Base-by-base conservation (phyloP, 2,797 vertebrate genomes). In the Clamator glandarius region DNA sequence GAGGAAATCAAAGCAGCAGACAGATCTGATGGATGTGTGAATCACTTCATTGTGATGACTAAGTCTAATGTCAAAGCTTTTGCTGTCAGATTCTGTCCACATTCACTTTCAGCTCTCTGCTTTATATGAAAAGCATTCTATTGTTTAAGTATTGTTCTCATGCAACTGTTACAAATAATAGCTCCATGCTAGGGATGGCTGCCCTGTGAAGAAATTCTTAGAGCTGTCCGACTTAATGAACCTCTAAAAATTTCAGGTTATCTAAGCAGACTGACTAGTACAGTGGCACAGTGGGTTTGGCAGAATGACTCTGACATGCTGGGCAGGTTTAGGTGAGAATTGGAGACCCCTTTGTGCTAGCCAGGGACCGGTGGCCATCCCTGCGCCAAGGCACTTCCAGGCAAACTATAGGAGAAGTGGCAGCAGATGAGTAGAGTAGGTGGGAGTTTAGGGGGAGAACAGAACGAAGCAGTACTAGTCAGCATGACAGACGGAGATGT, bases 371-470 rank as follows among this genome's bases (percentile, higher is more conserved):
- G 20, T 82, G 61, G 13, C 68, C 52, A 9, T 89, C 44, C 28
- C 50, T 85, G 42, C 3, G 1, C 80, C 31, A 25, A 83, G 70
- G 62, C 55, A 11, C 26, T 92, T 89, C 36, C 35, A 39, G 41
- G 35, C 1, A 0, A 88, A 81, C 23, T 68, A 21, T 19, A 35
- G 61, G 39, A 66, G 63, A 54, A 84, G 51, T 90, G 84, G 25
- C 59, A 87, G 4, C 89, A 96, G 91, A 92, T 94, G 92, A 78
- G 31, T 52, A 55, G 83, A 84, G 82, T 85, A 84, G 76, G 85
- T 91, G 82, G 87, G 76, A 82, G 76, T 76, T 84, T 69, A 70
- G 42, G 62, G 57, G 33, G 63, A 93, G 73, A 85, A 58, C 0
- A 15, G 73, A 85, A 58, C 0, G 15, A 80, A 85, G 58, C 1